Conservation (phyloP, 2,113 vertebrate species). For the Forbesichthys papilliferus region DNA sequence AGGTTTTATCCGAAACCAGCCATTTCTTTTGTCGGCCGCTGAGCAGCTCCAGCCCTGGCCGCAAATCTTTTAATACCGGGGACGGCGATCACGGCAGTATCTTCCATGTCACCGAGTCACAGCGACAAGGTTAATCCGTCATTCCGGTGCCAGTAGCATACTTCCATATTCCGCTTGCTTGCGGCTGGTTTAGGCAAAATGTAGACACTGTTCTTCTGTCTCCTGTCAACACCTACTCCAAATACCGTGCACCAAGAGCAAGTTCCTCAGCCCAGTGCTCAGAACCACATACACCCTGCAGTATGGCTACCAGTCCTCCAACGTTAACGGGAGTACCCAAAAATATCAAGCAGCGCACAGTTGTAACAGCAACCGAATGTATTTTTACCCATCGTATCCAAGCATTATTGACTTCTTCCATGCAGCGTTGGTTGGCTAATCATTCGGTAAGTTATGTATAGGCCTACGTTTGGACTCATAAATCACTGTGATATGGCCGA, state of each 20-base stretch:
- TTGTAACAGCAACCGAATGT: slow-evolving; percentile 63
- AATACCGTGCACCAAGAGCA: neutral
- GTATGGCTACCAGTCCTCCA: slow-evolving; percentile 38
- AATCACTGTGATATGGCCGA: no score
- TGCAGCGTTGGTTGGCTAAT: neutral
- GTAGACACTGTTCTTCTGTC: neutral
- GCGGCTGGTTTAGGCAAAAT: neutral
- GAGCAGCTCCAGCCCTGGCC: slow-evolving; percentile 30
- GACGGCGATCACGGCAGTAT: slow-evolving; percentile 18
- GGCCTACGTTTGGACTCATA: no score
- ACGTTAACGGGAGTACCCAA: slow-evolving; percentile 63
- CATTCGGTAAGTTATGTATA: neutral
- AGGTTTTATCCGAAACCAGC: slow-evolving; percentile 58
- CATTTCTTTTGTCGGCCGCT: slow-evolving; percentile 52
- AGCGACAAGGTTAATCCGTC: slow-evolving; percentile 66
- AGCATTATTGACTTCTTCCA: slow-evolving; percentile 38
- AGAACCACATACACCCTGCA: slow-evolving; percentile 32
- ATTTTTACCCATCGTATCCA: slow-evolving; percentile 77
- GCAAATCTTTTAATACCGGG: neutral
- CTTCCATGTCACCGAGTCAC: slow-evolving; percentile 63
- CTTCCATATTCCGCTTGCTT: neutral
- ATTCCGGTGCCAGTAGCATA: slow-evolving; percentile 18
- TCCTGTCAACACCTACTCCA: neutral
- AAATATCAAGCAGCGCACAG: slow-evolving; percentile 70
- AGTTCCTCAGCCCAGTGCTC: slow-evolving; percentile 25